Evolutionary conservation across 2,113 vertebrate species (phyloP).

Genomic region (Melozone crissalis): DNA sequence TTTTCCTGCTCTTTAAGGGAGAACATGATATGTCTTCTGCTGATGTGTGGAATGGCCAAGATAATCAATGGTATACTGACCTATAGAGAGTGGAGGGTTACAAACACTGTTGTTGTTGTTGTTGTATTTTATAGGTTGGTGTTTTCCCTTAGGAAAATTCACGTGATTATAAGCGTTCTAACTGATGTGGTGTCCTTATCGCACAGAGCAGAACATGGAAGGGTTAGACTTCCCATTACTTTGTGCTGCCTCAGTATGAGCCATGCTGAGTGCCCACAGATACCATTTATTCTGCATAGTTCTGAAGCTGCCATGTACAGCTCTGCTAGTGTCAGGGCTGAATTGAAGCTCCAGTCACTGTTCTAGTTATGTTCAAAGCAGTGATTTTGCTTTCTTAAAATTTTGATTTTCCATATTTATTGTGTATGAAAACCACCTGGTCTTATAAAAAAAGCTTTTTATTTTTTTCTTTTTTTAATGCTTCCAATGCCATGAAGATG

Average conservation of each 20-base stretch:
- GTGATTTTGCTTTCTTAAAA: not conserved
- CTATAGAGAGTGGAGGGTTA: not conserved
- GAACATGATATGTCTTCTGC: not conserved
- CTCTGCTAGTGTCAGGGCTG: not conserved
- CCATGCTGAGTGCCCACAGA: not conserved
- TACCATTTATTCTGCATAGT: not conserved
- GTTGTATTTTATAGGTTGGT: not conserved
- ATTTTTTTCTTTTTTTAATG: not conserved
- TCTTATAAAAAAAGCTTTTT: not conserved
- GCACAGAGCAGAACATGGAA: not conserved
- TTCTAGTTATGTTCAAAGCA: not conserved
- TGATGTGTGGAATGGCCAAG: not conserved
- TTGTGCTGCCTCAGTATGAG: not conserved
- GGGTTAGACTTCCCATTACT: not conserved
- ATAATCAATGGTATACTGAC: not conserved
- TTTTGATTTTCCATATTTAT: not conserved
- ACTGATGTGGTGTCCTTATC: not conserved
- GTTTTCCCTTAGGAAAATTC: not conserved
- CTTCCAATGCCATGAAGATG: conserved; percentile 68
- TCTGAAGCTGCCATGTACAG: not conserved
- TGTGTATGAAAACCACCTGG: not conserved
- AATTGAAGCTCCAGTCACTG: not conserved
- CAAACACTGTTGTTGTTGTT: not conserved
- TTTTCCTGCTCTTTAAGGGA: not conserved
- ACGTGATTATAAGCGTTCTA: not conserved